Evolutionary conservation across 2,797 vertebrate species (phyloP), one percentile per base, ranked within the genome.

Genomic region (Petrocephalus schoutedeni): DNA sequence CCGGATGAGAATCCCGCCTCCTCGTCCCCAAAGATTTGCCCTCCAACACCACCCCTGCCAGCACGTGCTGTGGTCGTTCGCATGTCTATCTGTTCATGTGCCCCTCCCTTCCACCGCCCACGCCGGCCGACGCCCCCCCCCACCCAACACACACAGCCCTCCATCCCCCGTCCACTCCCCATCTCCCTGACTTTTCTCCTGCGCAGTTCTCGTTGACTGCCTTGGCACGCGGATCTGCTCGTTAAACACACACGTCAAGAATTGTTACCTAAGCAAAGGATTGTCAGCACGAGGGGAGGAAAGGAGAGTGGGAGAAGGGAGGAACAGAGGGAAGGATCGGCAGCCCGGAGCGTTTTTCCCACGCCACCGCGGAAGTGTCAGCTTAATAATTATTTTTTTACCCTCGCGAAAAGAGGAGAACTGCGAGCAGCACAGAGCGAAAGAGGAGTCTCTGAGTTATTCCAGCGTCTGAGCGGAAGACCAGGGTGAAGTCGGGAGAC

Each of bases 401-500:
- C 83, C 53, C 83, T 71, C 45, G 9, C 49, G 12, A 53, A 83
- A 84, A 84, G 49, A 59, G 28, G 56, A 71, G 58, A 32, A 16
- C 56, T 23, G 87, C 12, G 41, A 54, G 83, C 85, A 4, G 36
- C 19, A n/a, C 49, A 85, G 82, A 51, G 61, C 87, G 14, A 54
- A 83, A 41, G 59, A 86, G 49, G 59, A 36, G 57, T 85, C 95
- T 94, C 92, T 92, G 92, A 93, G 92, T 93, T 93, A 91, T 95
- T 93, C 94, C 93, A 94, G 93, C 93, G 95, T 95, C 92, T 92
- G 93, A 94, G 94, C 94, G 94, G 94, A 94, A 92, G 94, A 93
- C 96, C 95, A 95, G 96, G 95, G 92, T 94, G 94, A 96, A 96
- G 94, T 96, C 93, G 95, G 95, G 95, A 95, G 94, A 94, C 94